Evolutionary conservation across 2,888 invertebrate genomes (phyloP).

Genomic region (Lamproptera curius): DNA sequence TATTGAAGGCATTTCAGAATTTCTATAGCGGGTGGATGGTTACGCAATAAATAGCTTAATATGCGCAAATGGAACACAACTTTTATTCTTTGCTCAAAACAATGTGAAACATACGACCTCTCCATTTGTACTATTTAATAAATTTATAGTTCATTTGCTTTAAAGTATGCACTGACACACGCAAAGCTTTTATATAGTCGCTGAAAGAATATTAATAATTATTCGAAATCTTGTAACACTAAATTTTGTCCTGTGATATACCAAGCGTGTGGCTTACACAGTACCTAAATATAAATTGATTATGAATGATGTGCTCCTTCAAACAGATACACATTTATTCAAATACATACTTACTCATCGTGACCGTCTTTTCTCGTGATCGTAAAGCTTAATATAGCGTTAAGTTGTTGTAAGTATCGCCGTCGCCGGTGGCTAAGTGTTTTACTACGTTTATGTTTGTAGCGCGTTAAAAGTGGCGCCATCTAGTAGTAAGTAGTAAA

Average conservation of each 20-base stretch:
- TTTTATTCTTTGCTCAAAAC: no score
- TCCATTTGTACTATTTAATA: no score
- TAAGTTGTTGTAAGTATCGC: constrained; percentile 20
- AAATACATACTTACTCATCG: constrained; percentile 13
- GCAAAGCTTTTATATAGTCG: no score
- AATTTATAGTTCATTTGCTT: no score
- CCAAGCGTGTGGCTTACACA: no score
- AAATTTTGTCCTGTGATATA: neutral
- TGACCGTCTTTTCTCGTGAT: constrained; percentile 14
- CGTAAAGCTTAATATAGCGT: constrained; percentile 29
- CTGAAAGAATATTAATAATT: no score
- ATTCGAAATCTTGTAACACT: neutral
- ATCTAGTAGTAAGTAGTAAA: constrained; percentile 23
- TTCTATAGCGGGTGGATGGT: constrained; percentile 56
- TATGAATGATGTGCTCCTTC: constrained; percentile 11
- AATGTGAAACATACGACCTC: no score
- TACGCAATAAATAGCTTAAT: constrained; percentile 60
- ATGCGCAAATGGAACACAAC: constrained; percentile 42
- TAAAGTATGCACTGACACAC: no score
- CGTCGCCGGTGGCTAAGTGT: constrained; percentile 14
- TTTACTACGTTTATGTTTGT: constrained; percentile 5
- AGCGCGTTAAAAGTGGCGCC: constrained; percentile 10
- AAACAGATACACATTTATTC: constrained; percentile 10
- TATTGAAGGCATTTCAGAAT: constrained; percentile 70
- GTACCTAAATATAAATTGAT: constrained; percentile 12